phyloP scores from a whole-genome alignment of 2,113 vertebrate species.

The Rhinolophus sinicus region DNA sequence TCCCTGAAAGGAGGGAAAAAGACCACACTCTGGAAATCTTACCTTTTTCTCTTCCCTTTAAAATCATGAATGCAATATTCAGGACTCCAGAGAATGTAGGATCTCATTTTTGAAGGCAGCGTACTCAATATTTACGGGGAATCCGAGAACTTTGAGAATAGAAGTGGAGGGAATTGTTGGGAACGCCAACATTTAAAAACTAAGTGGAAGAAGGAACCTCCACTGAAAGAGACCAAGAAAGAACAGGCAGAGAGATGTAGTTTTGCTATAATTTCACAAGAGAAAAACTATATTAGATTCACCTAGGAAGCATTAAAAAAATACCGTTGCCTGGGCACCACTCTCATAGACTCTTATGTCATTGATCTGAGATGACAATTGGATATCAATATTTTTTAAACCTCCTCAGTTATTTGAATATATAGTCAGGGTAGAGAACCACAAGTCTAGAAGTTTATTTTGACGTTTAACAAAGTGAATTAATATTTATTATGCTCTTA shows the following conservation, averaged over 20 bases:
- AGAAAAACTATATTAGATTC: background rate
- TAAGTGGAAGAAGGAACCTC: background rate
- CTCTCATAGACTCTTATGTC: background rate
- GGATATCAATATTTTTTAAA: background rate
- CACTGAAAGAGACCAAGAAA: background rate
- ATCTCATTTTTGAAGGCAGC: background rate
- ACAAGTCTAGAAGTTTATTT: background rate
- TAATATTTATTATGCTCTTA: background rate
- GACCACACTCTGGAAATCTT: background rate
- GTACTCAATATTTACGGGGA: background rate
- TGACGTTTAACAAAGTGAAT: background rate
- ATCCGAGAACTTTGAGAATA: background rate
- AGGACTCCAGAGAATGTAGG: background rate
- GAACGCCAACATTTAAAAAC: background rate
- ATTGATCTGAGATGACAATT: background rate
- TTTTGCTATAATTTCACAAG: background rate
- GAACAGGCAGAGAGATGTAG: background rate
- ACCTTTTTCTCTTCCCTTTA: background rate
- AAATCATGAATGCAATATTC: background rate
- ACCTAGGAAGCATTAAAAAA: background rate
- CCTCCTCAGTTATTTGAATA: background rate
- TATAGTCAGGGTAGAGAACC: background rate
- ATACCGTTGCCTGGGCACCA: background rate
- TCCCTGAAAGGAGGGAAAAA: background rate
- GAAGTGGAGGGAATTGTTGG: background rate